Evolutionary conservation across 2,888 invertebrate species (phyloP), one percentile per base, ranked within the genome.

Genomic region (Geotrupes spiniger): DNA sequence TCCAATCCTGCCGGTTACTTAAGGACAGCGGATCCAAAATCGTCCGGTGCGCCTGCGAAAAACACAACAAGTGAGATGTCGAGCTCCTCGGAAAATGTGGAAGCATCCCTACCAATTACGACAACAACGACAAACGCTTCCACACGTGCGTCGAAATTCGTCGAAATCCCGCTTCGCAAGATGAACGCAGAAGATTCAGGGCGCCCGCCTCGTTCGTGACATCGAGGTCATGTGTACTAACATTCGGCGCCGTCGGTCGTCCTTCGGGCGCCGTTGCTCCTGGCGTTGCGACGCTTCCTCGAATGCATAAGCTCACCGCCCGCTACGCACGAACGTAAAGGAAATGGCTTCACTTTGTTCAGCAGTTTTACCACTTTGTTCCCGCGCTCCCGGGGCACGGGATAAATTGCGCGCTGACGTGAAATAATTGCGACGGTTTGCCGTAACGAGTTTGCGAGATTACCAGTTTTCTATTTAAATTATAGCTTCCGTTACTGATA

Each of bases 211-310:
- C n/a, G n/a, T 21, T 21, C 12, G 2, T 15, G n/a, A 21, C 14
- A 40, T 40, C 27, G 25, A 21, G 40, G 40, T 40, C 40, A 25
- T 40, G 40, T 40, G 40, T 40, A 40, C 40, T 17, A 25, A 40
- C 40, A 40, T 40, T 43, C 46, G 56, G 56, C 56, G 56, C 56
- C 56, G 26, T 37, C 21, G 38, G 21, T 36, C 42, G 51, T 45
- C 42, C 42, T 50, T 46, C 44, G 42, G 54, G 54, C 54, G 54
- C 54, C 54, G 48, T 26, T 42, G 47, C 44, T 47, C 52, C 43
- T 31, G 42, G 36, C 51, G 39, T 46, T 40, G 33, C 31, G 43
- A 8, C 38, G 47, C 11, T 39, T 47, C 44, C 26, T 33, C 33
- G 33, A 33, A 33, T 33, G 33, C 33, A 10, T 33, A 33, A 33